Conservation (phyloP, 53 echinoderm and acorn worm genomes). For the Hippasteria phrygiana region DNA sequence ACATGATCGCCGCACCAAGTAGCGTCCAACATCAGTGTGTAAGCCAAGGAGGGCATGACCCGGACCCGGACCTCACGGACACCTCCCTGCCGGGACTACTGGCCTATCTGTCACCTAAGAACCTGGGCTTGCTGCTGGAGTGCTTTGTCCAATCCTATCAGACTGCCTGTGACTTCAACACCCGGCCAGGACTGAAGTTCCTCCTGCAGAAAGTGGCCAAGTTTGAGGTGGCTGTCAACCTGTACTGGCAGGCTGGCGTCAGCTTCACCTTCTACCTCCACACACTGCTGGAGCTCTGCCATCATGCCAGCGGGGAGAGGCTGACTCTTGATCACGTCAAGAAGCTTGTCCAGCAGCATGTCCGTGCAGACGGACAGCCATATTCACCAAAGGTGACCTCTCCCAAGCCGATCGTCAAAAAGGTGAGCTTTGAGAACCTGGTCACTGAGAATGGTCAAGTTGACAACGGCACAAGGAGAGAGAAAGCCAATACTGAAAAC, state of each 20-base stretch:
- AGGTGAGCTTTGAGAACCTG: slow-evolving; percentile 37
- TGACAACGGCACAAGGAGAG: slow-evolving; percentile 23
- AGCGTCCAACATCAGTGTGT: slow-evolving; percentile 1
- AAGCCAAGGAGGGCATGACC: not conserved
- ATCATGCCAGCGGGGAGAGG: slow-evolving; percentile 82
- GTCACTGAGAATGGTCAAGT: slow-evolving; percentile 40
- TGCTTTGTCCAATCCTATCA: slow-evolving; percentile 97
- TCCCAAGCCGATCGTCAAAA: slow-evolving; percentile 36
- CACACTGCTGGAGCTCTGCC: slow-evolving; percentile 94
- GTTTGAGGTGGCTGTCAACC: slow-evolving; percentile 95
- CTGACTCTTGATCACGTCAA: slow-evolving; percentile 82
- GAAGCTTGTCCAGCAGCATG: slow-evolving; percentile 63
- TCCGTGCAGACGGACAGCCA: slow-evolving; percentile 6
- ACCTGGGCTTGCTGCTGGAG: slow-evolving; percentile 91
- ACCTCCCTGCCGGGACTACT: slow-evolving; percentile 93
- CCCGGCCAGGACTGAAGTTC: slow-evolving; percentile 95
- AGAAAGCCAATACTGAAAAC: slow-evolving; percentile 40
- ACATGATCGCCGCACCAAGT: slow-evolving; percentile 70
- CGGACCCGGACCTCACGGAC: slow-evolving; percentile 59
- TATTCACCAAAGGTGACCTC: not conserved
- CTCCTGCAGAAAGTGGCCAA: slow-evolving; percentile 98
- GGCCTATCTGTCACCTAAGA: slow-evolving; percentile 90
- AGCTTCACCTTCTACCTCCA: slow-evolving; percentile 99
- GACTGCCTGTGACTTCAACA: slow-evolving; percentile 94
- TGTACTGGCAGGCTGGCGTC: slow-evolving; percentile 97